Conservation (phyloP, 1,140 invertebrate genomes). For the Portunus trituberculatus region DNA sequence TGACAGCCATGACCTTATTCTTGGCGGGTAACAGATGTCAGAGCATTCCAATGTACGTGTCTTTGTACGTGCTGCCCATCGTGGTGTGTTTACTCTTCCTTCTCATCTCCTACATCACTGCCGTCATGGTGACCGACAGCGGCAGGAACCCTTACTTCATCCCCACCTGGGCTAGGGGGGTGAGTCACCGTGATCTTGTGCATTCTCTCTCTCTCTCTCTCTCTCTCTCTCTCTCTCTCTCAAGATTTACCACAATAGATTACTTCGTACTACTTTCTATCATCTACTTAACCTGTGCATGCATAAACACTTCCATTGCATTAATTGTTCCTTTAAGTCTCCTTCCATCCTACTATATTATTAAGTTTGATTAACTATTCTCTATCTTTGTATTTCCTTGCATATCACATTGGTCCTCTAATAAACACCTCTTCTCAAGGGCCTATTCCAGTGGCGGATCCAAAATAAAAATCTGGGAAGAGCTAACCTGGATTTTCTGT, state of each 20-base stretch:
- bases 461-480: no score
- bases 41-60: background rate
- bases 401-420: no score
- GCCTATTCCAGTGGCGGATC: no score
- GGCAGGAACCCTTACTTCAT: conserved; percentile 56
- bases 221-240: background rate
- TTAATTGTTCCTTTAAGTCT: no score
- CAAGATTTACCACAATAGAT: background rate
- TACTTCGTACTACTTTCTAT: no score
- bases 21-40: conserved; percentile 48
- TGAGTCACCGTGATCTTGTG: background rate
- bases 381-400: no score
- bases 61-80: conserved; percentile 46
- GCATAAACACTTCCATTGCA: no score
- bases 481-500: no score
- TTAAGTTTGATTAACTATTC: no score
- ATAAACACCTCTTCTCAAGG: no score
- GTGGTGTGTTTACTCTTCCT: conserved; percentile 21
- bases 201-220: background rate
- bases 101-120: conserved; percentile 39
- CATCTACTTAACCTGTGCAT: no score
- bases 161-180: conserved; percentile 51
- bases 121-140: background rate
- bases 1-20: conserved; percentile 45
- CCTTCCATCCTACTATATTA: no score